Evolutionary conservation across 1,140 invertebrate species (phyloP), one percentile per base, ranked within the genome.

Genomic region (Drosophila santomea): DNA sequence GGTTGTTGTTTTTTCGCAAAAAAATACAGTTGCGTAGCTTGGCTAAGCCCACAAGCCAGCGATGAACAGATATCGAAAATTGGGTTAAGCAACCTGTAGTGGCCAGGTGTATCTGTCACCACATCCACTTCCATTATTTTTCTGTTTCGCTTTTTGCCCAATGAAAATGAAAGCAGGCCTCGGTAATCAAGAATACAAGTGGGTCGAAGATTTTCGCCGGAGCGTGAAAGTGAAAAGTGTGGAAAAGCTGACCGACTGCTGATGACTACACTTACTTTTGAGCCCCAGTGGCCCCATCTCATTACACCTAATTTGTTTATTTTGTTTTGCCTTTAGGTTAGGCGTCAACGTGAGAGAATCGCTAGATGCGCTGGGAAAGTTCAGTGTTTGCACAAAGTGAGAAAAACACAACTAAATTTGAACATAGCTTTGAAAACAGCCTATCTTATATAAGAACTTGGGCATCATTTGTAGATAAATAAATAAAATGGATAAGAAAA

Each of bases 91-190:
- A 83, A 86, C 72, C 68, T 79, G 66, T 71, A 67, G 58, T 20
- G 50, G 44, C 38, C 41, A 38, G 62, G 68, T 66, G 77, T 78
- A 58, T 48, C 38, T 66, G 61, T 47, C 62, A 64, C 69, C 62
- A 79, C 44, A 71, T 72, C 68, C 61, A 60, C 52, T 74, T 58
- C 78, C 56, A 80, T 44, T 72, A 58, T 67, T 69, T 59, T 69
- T 41, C 50, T 69, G 59, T 72, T 67, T 84, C 80, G 39, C 60
- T 74, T 74, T 77, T 86, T 79, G 71, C 67, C 73, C 28, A 86
- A 89, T 88, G 83, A 86, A 86, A 86, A 86, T 88, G 83, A 86
- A 86, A 86, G 83, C 83, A 86, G 83, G 78, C 64, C 83, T 78
- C 15, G 43, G 52, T 62, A 81, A 74, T 82, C 83, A 83, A 72